Evolutionary conservation across 1,140 invertebrate species (phyloP).

Genomic region (Leptopilina clavipes): DNA sequence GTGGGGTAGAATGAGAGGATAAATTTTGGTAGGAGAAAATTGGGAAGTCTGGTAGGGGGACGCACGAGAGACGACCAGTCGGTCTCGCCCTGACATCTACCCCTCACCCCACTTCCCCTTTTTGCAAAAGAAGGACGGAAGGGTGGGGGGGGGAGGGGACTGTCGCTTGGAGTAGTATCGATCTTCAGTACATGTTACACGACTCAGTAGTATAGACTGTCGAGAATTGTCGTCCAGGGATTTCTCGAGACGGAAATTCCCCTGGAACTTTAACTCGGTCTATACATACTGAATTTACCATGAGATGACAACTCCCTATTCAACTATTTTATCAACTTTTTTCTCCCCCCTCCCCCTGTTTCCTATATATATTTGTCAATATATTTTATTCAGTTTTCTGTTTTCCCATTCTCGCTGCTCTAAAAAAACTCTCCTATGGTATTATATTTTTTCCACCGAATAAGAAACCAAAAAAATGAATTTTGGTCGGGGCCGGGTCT

Average conservation of each 20-base stretch:
- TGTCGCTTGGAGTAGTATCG: slow-evolving; percentile 64
- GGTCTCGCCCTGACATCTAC: slow-evolving; percentile 60
- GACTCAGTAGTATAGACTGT: slow-evolving; percentile 53
- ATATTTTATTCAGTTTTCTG: not conserved
- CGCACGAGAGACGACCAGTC: slow-evolving; percentile 62
- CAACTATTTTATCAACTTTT: not conserved
- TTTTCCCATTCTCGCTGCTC: too few species aligned
- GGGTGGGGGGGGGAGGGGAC: slow-evolving; percentile 48
- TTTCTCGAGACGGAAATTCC: slow-evolving; percentile 17
- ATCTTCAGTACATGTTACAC: slow-evolving; percentile 68
- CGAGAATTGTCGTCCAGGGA: slow-evolving; percentile 46
- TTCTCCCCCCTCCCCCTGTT: not conserved
- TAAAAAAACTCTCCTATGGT: too few species aligned
- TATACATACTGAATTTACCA: slow-evolving; percentile 18
- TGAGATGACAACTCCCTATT: not conserved
- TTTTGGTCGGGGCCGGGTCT: too few species aligned
- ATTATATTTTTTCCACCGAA: too few species aligned
- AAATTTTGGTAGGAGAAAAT: slow-evolving; percentile 49
- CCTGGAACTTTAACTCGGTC: not conserved
- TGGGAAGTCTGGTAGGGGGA: slow-evolving; percentile 56
- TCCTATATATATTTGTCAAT: not conserved
- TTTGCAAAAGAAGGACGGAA: too few species aligned
- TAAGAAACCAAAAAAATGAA: too few species aligned
- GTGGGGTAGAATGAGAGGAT: slow-evolving; percentile 55
- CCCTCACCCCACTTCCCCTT: slow-evolving; percentile 56